Conservation (phyloP, 2,888 invertebrate species). For the Acrobasis consociella region DNA sequence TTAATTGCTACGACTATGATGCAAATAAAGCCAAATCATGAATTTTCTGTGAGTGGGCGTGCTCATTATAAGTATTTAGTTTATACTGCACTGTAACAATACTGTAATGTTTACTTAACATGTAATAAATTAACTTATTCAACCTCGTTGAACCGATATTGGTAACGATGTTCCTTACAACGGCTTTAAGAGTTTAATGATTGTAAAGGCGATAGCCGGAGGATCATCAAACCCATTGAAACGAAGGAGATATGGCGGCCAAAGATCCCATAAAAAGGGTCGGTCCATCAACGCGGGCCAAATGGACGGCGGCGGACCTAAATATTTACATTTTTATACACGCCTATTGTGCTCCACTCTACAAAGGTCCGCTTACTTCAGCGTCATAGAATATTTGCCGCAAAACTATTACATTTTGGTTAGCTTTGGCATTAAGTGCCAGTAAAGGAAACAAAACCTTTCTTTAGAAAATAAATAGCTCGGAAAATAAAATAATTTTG, state of each 20-base stretch:
- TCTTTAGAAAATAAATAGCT: neutral
- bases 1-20: too few species aligned
- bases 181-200: constrained; percentile 18
- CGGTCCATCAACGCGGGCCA: constrained; percentile 6
- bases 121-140: neutral
- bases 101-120: neutral
- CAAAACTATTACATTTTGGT: constrained; percentile 16
- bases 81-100: neutral
- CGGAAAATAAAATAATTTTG: neutral
- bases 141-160: neutral
- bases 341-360: constrained; percentile 26
- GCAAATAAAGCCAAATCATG: neutral
- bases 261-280: constrained; percentile 20
- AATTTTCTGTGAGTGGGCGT: too few species aligned
- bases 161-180: constrained; percentile 2
- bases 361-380: constrained; percentile 10
- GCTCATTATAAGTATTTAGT: too few species aligned
- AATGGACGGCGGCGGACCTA: constrained; percentile 20
- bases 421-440: neutral
- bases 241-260: constrained; percentile 20
- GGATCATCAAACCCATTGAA: constrained; percentile 20
- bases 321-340: constrained; percentile 37
- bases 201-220: constrained; percentile 16
- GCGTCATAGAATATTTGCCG: constrained; percentile 21
- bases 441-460: neutral